These are phyloP conservation scores for Drosophila virilis DNA, from an alignment of 1,140 invertebrate genomes.

Conservation along the genomic window DNA sequence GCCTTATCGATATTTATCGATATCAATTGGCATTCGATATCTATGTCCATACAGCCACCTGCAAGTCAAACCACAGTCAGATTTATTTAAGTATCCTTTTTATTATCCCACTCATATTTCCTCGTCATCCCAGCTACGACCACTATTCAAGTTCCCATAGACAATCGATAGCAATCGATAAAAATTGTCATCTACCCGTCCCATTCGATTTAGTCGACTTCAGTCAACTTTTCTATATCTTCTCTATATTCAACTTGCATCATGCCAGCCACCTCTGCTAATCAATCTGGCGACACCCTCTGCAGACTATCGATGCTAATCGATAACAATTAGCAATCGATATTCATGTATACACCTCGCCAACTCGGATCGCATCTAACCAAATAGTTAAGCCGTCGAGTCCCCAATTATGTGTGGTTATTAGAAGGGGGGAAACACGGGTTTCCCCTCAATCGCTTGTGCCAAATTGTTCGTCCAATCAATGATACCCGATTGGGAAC, in stretches of 20 bases:
- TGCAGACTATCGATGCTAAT: background rate
- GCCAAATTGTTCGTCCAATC: slow-evolving; percentile 27
- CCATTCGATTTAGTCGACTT: no score
- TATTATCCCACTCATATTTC: no score
- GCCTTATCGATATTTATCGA: background rate
- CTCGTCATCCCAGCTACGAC: no score
- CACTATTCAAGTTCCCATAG: no score
- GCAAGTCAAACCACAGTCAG: background rate
- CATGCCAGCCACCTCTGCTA: no score
- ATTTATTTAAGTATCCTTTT: no score
- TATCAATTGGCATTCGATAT: background rate
- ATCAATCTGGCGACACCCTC: no score
- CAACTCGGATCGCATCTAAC: background rate
- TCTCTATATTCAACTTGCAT: no score
- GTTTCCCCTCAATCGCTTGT: background rate
- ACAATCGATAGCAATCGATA: no score
- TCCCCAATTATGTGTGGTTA: slow-evolving; percentile 27
- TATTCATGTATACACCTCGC: background rate
- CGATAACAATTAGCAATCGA: background rate
- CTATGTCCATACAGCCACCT: background rate
- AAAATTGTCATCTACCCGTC: no score
- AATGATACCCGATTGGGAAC: slow-evolving; percentile 24
- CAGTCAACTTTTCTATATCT: no score
- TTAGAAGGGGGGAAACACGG: background rate
- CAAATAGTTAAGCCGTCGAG: background rate